Evolutionary conservation across 2,797 vertebrate species (phyloP).

Genomic region (Natrix natrix): DNA sequence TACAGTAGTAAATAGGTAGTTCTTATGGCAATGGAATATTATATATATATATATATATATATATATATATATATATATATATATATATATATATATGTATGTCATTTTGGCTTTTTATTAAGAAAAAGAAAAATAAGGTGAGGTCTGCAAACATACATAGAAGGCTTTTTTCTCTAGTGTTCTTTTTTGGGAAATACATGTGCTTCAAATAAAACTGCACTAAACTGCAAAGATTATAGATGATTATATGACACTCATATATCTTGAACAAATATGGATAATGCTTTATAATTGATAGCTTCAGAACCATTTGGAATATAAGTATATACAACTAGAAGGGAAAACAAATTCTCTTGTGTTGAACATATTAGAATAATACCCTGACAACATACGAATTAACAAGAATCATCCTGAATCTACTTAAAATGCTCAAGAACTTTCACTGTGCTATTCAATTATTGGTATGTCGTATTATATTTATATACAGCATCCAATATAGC

Average conservation of each 20-base stretch:
- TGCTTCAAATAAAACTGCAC: neutral
- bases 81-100: no score
- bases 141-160: neutral
- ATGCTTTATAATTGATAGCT: neutral
- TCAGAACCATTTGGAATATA: neutral
- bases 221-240: neutral
- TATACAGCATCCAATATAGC: neutral
- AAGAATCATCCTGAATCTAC: neutral
- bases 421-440: neutral
- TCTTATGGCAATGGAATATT: no score
- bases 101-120: neutral
- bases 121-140: neutral
- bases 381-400: neutral
- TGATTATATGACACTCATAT: neutral
- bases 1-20: neutral
- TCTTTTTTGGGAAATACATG: neutral
- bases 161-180: neutral
- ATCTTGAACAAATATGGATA: neutral
- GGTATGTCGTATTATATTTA: neutral
- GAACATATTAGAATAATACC: neutral
- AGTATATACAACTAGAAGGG: conserved; percentile 18
- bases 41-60: no score
- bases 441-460: neutral
- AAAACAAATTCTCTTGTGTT: neutral
- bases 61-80: no score